Evolutionary conservation across 2,113 vertebrate species (phyloP).

Genomic region (Cavia aperea): DNA sequence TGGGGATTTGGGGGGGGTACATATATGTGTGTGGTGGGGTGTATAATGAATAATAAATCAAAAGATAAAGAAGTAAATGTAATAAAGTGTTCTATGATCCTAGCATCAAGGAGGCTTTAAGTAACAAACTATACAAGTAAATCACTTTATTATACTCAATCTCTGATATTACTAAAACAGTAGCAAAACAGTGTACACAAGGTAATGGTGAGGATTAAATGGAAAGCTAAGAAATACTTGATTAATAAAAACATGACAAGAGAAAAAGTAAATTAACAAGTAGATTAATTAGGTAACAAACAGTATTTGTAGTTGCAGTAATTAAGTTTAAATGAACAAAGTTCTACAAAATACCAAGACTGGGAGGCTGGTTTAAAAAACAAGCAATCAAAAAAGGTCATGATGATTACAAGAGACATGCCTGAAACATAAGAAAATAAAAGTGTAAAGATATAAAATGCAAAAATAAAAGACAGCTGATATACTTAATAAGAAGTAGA

Average conservation of each 20-base stretch:
- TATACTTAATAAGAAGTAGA: background rate
- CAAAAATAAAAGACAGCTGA: background rate
- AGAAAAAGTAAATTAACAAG: background rate
- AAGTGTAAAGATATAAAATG: background rate
- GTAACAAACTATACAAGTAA: background rate
- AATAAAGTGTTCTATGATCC: background rate
- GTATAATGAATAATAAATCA: background rate
- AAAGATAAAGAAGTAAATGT: conserved; percentile 3
- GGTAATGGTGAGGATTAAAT: conserved; percentile 18
- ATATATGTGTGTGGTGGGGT: background rate
- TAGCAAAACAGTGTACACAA: background rate
- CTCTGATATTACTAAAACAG: background rate
- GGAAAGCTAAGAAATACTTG: background rate
- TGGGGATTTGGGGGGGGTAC: background rate
- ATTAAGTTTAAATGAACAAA: background rate
- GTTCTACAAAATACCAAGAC: background rate
- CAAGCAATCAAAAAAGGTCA: background rate
- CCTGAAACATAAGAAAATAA: background rate
- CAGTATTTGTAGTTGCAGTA: background rate
- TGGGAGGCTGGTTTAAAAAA: background rate
- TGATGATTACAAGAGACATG: background rate
- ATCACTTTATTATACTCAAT: conserved; percentile 14
- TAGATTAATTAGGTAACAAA: background rate
- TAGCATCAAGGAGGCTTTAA: background rate
- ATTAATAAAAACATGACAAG: background rate